These are phyloP conservation scores for Tragelaphus scriptus DNA, from an alignment of 2,113 vertebrate genomes.

Conservation along the genomic window DNA sequence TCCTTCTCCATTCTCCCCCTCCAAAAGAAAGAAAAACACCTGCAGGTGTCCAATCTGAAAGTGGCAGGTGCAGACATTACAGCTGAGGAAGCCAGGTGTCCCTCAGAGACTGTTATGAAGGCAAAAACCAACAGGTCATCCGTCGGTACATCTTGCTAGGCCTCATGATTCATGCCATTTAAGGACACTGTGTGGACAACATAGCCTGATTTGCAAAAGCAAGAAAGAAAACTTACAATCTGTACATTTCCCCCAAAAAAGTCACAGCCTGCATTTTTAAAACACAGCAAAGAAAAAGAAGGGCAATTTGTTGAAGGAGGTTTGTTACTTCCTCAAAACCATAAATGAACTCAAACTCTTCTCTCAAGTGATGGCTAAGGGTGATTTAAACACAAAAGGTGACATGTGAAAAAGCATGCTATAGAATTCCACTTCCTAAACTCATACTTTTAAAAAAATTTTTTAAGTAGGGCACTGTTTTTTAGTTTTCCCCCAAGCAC, in stretches of 20 bases:
- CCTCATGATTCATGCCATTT: not conserved
- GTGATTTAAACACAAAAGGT: not conserved
- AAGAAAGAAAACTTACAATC: not conserved
- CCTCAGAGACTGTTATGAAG: not conserved
- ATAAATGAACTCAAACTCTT: slow-evolving; percentile 15
- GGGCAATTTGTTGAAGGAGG: not conserved
- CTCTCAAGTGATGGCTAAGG: not conserved
- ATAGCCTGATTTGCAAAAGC: not conserved
- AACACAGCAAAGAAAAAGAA: not conserved
- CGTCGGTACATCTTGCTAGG: not conserved
- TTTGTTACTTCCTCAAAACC: not conserved
- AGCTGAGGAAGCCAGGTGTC: not conserved
- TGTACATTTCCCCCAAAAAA: not conserved
- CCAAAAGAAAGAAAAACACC: not conserved
- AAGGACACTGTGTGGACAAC: not conserved
- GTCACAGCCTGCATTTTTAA: not conserved
- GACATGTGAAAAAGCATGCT: not conserved
- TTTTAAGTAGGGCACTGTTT: not conserved
- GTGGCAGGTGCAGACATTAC: not conserved
- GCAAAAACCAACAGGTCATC: not conserved
- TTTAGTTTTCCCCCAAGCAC: not conserved
- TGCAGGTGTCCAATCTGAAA: not conserved
- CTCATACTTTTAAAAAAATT: not conserved
- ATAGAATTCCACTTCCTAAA: not conserved
- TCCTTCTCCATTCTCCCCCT: not conserved